Evolutionary conservation across 2,113 vertebrate species (phyloP).

Genomic region (Candoia aspera): DNA sequence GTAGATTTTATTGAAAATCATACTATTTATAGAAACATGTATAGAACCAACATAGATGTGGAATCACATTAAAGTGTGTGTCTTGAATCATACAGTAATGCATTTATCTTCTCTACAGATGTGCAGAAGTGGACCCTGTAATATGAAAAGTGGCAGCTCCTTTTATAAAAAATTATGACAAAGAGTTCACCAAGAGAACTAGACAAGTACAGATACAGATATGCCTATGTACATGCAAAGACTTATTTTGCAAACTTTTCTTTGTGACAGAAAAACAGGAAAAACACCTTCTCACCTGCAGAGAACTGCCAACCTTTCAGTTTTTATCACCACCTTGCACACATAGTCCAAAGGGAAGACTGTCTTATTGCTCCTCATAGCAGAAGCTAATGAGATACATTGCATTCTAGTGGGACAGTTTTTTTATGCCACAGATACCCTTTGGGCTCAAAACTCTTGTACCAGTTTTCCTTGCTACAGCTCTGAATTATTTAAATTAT

Average conservation of each 20-base stretch:
- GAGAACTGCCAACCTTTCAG: background rate
- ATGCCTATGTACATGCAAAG: background rate
- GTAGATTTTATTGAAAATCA: no score
- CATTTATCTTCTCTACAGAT: background rate
- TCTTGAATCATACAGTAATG: background rate
- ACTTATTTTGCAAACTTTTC: no score
- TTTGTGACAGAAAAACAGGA: background rate
- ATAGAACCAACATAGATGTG: no score
- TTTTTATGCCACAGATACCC: background rate
- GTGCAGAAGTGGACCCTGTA: background rate
- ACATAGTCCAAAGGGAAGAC: background rate
- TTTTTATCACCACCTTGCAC: background rate
- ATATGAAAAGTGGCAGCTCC: background rate
- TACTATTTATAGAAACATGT: no score
- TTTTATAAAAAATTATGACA: background rate
- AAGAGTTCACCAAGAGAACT: background rate
- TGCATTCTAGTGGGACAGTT: background rate
- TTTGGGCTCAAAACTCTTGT: background rate
- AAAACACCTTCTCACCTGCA: background rate
- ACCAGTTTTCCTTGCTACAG: background rate
- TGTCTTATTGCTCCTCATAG: background rate
- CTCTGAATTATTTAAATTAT: background rate
- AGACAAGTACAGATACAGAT: background rate
- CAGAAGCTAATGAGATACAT: background rate
- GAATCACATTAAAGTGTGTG: background rate